Evolutionary conservation across 2,888 invertebrate species (phyloP), one percentile per base, ranked within the genome.

Genomic region (Taphrorychus bicolor): DNA sequence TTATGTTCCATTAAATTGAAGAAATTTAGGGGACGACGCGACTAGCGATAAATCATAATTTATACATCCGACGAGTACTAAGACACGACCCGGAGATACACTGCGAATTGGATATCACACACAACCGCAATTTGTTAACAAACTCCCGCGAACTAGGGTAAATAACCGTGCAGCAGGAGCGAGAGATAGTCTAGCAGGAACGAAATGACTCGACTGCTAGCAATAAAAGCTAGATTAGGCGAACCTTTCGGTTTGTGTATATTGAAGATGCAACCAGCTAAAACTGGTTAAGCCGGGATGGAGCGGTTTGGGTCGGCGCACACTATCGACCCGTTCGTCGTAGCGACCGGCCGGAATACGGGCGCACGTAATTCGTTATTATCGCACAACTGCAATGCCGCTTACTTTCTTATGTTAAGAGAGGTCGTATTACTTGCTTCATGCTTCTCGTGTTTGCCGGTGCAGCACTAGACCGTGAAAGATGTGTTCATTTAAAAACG

Each of bases 261-360:
- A 58, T 61, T 66, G 64, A 76, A 76, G 75, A 71, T 72, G 69
- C 69, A 79, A 80, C 82, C 76, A 78, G 82, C 75, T 80, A 58
- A 63, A 81, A 79, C 82, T 77, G 77, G 82, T 82, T 81, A 74
- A 66, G 77, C 78, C 81, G 77, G 79, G 81, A 80, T 77, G 76
- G 77, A 79, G 80, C 81, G 78, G 81, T 81, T 81, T 76, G 76
- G 80, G 78, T 81, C 80, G 79, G 80, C 79, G 51, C 54, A 56
- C 56, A 48, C 24, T 58, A 54, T 21, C 66, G 68, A 61, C 68
- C 66, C 58, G 51, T 18, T 57, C 5, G 53, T 5, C n/a, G 5
- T 18, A 16, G 14, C 4, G 40, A 21, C 68, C 41, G 70, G 70
- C 70, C 68, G 49, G 54, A 45, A 17, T 45, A 45, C 7, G 45